phyloP scores from a whole-genome alignment of 1,140 invertebrate species.

The Drosophila rhopaloa region DNA sequence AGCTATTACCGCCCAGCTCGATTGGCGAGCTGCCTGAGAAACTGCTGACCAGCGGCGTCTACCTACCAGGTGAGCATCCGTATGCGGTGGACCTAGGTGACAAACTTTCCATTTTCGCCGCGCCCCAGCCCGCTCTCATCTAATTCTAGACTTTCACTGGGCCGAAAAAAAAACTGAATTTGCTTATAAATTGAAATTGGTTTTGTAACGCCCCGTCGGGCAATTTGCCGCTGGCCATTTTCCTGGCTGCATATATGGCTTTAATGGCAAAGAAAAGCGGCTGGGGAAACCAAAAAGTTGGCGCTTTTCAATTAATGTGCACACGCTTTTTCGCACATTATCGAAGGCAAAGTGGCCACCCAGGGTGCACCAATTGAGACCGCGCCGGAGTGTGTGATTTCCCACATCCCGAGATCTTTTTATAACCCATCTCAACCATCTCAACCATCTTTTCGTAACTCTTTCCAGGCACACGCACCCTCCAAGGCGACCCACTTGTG shows the following conservation, averaged over 20 bases:
- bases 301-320: slow-evolving; percentile 75
- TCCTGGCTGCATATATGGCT: slow-evolving; percentile 10
- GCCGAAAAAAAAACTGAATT: slow-evolving; percentile 51
- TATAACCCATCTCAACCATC: background rate
- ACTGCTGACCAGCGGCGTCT: slow-evolving; percentile 86
- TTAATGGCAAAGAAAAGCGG: slow-evolving; percentile 17
- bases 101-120: slow-evolving; percentile 72
- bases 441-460: slow-evolving; percentile 4
- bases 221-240: slow-evolving; percentile 58
- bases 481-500: slow-evolving; percentile 85
- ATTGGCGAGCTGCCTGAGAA: slow-evolving; percentile 86
- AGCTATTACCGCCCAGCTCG: slow-evolving; percentile 84
- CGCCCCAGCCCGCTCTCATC: slow-evolving; percentile 19
- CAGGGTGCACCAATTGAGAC: slow-evolving; percentile 66
- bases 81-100: slow-evolving; percentile 33
- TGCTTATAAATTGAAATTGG: slow-evolving; percentile 73
- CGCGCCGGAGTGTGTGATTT: slow-evolving; percentile 34
- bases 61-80: slow-evolving; percentile 86
- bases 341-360: slow-evolving; percentile 59
- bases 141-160: slow-evolving; percentile 80
- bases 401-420: slow-evolving; percentile 35
- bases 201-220: slow-evolving; percentile 59
- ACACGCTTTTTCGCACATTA: slow-evolving; percentile 82
- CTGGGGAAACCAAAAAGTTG: slow-evolving; percentile 26
- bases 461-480: slow-evolving; percentile 79